Evolutionary conservation across 2,888 invertebrate genomes (phyloP), one percentile per base, ranked within the genome.

Genomic region (Caenorhabditis sinica): DNA sequence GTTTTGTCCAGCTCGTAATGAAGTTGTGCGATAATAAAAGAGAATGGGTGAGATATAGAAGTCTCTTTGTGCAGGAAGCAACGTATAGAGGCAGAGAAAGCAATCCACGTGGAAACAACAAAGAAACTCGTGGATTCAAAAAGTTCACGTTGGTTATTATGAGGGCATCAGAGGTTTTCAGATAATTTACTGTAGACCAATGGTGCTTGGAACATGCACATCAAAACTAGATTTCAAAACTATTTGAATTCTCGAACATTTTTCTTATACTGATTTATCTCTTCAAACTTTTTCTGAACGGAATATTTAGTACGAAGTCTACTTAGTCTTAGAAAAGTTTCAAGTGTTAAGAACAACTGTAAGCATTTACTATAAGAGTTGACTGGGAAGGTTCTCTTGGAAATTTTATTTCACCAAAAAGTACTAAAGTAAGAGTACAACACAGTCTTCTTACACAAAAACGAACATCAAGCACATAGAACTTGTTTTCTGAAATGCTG

Each of bases 401-500:
- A 23, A 23, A 53, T n/a, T 60, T 25, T 11, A 0, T 13, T 28
- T 56, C 8, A 1, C 17, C 58, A 28, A 58, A n/a, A 33, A n/a
- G 1, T 11, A 60, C 56, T 28, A 2, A 56, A 25, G 6, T 17
- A 28, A 56, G 9, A 28, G 15, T 28, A 28, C 23, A 23, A 23
- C 53, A 53, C 45, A 49, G 49, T 28, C 8, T 17, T 56, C 15
- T 56, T 56, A 56, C 56, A 56, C 49, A 56, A 56, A 56, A 28
- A 23, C 20, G n/a, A 23, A 51, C 0, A 20, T 51, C 20, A 51
- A 20, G n/a, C 6, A n/a, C 51, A n/a, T 5, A 20, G 6, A 33
- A 61, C 61, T n/a, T 11, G 61, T 61, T 61, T 40, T 61, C 61
- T 36, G 61, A 40, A 61, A 61, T 61, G 61, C 33, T 17, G 40